These are phyloP conservation scores for Liolophura sinensis DNA, from an alignment of 1,140 invertebrate genomes.

Conservation along the genomic window DNA sequence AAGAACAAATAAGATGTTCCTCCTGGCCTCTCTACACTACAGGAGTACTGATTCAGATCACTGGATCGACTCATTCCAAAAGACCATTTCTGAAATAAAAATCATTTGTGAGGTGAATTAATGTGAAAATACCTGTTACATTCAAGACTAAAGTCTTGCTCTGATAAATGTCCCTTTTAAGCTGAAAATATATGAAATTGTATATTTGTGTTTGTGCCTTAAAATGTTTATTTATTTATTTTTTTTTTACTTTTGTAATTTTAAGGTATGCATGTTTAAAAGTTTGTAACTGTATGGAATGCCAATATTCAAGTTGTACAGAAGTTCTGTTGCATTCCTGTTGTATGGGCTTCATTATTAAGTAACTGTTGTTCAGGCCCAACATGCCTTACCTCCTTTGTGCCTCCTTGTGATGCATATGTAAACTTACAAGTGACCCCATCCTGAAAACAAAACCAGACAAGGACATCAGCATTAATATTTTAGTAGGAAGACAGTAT, in stretches of 20 bases:
- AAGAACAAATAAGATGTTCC: slow-evolving; percentile 23
- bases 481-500: too few relatives aligned
- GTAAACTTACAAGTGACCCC: slow-evolving; percentile 29
- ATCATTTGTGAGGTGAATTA: not conserved
- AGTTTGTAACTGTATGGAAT: not conserved
- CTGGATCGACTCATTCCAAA: slow-evolving; percentile 4
- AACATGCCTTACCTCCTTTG: slow-evolving; percentile 27
- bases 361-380: not conserved
- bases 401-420: slow-evolving; percentile 33
- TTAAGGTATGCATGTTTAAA: not conserved
- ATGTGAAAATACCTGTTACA: too few relatives aligned
- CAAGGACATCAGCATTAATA: not conserved
- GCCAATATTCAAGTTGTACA: not conserved
- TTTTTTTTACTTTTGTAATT: not conserved
- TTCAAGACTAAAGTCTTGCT: too few relatives aligned
- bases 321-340: not conserved
- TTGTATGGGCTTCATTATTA: not conserved
- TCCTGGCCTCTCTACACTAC: slow-evolving; percentile 14
- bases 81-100: slow-evolving; percentile 6
- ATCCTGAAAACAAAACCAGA: slow-evolving; percentile 17
- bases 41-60: slow-evolving; percentile 6
- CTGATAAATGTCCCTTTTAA: too few relatives aligned
- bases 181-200: not conserved
- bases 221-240: not conserved
- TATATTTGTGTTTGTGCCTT: not conserved